Evolutionary conservation across 2,797 vertebrate genomes (phyloP).

Genomic region (Graptemys geographica): DNA sequence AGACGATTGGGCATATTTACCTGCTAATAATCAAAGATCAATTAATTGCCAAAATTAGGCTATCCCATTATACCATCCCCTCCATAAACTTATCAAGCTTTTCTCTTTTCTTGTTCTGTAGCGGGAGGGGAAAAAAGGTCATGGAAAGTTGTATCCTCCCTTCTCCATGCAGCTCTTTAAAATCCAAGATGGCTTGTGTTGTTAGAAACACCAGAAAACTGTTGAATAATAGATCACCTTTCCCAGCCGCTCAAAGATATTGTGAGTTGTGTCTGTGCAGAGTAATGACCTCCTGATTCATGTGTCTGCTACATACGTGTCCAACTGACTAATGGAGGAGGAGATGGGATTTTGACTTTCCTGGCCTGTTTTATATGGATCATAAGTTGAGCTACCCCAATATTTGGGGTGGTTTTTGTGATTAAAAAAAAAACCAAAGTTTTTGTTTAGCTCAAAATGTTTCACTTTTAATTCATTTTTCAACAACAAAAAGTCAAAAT

Average conservation of each 20-base stretch:
- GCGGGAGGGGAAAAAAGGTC: background rate
- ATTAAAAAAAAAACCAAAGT: background rate
- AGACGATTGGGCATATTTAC: no score
- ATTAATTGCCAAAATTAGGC: no score
- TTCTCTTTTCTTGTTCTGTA: background rate
- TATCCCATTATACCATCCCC: no score
- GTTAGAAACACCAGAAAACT: background rate
- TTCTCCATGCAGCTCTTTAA: constrained; percentile 18
- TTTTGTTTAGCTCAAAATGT: background rate
- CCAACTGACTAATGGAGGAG: background rate
- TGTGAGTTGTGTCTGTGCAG: background rate
- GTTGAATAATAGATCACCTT: background rate
- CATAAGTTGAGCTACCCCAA: background rate
- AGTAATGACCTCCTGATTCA: background rate
- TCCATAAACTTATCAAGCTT: no score
- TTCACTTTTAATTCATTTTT: background rate
- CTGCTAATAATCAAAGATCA: no score
- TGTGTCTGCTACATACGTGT: background rate
- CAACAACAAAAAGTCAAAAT: background rate
- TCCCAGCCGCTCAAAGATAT: background rate
- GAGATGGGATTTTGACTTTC: background rate
- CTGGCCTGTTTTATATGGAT: background rate
- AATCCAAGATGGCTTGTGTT: background rate
- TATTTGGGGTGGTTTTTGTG: background rate
- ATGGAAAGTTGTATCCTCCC: background rate